Percentiles rank a stretch among this genome's conserved stretches.
These are phyloP conservation scores for Solen grandis DNA, from an alignment of 1,140 invertebrate species.

Conservation along the genomic window DNA sequence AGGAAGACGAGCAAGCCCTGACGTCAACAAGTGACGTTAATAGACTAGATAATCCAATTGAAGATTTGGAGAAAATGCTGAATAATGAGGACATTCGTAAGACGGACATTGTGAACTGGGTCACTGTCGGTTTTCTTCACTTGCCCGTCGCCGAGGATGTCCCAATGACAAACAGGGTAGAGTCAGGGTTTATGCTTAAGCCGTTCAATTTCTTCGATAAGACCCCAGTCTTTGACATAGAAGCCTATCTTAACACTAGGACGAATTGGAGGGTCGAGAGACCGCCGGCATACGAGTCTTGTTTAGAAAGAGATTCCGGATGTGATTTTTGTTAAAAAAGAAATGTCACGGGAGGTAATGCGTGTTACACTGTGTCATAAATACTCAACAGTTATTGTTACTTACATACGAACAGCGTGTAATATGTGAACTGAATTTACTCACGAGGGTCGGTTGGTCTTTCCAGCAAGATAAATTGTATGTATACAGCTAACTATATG, in stretches of 20 bases:
- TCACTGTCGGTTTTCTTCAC: conserved; percentile 50
- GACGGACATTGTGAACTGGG: conserved; percentile 52
- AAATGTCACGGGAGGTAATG: too few species aligned
- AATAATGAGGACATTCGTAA: conserved; percentile 32
- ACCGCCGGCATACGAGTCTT: conserved; percentile 18
- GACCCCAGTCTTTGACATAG: conserved; percentile 42
- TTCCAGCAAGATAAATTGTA: too few species aligned
- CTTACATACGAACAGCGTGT: too few species aligned
- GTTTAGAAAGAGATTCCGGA: neutral
- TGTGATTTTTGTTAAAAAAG: too few species aligned
- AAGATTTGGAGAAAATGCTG: conserved; percentile 26
- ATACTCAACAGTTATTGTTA: too few species aligned
- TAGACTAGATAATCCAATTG: conserved; percentile 43
- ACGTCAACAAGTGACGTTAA: conserved; percentile 42
- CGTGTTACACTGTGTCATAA: too few species aligned
- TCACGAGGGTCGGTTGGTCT: too few species aligned
- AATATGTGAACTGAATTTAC: too few species aligned
- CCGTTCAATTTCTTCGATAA: conserved; percentile 57
- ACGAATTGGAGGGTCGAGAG: neutral
- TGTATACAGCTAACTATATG: too few species aligned
- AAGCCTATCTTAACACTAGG: conserved; percentile 10
- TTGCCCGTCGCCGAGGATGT: conserved; percentile 50
- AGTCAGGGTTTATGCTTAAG: conserved; percentile 41
- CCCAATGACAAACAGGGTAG: conserved; percentile 37
- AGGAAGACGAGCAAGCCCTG: conserved; percentile 44